A percentile compares a stretch with the other conserved stretches of the same genome.
phyloP scores from a whole-genome alignment of 37 sponge, comb jelly and placozoan genomes.

The Chondrilla cf. caribensis region DNA sequence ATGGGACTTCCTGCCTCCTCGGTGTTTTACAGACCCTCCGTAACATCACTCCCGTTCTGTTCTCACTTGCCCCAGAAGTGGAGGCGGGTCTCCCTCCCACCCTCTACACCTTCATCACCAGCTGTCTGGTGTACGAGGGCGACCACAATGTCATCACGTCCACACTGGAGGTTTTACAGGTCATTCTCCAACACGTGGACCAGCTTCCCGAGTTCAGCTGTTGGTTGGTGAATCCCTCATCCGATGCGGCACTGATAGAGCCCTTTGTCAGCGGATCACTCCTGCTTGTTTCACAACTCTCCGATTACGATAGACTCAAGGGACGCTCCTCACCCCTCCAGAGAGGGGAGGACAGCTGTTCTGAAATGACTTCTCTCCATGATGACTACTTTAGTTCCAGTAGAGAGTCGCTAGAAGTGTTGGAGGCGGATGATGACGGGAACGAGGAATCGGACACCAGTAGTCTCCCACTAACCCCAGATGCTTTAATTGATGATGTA shows the following conservation, averaged over 20 bases:
- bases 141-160: conserved; percentile 24
- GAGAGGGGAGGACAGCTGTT: too few relatives aligned
- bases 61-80: neutral
- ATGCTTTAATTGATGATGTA: too few relatives aligned
- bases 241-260: neutral
- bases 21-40: conserved; percentile 12
- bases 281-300: neutral
- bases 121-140: neutral
- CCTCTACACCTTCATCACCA: neutral
- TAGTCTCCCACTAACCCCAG: too few relatives aligned
- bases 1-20: neutral
- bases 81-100: neutral
- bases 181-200: neutral
- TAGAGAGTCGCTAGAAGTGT: conserved; percentile 5
- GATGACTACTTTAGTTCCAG: conserved; percentile 16
- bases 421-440: conserved; percentile 17
- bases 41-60: conserved; percentile 15
- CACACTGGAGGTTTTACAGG: conserved; percentile 23
- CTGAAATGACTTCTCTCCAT: conserved; percentile 13
- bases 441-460: too few relatives aligned
- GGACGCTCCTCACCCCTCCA: too few relatives aligned
- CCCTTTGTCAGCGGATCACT: neutral
- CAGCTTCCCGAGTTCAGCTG: neutral
- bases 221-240: neutral
- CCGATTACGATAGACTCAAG: neutral